Evolutionary conservation across 2,113 vertebrate species (phyloP).

Genomic region (Stegastes partitus): DNA sequence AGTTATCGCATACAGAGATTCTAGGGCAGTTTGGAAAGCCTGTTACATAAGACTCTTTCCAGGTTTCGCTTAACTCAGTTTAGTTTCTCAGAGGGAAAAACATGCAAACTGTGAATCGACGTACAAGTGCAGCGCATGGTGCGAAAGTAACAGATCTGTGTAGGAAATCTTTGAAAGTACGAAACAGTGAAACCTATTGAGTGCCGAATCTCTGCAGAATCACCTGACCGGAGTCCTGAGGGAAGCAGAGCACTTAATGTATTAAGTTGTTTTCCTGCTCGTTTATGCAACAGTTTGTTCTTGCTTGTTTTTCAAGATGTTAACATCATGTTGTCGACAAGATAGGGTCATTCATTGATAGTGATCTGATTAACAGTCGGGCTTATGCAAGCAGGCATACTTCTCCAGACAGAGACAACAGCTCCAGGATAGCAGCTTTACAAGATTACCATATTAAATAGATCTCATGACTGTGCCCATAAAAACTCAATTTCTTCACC

Average conservation of each 20-base stretch:
- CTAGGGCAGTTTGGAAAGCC: constrained; percentile 73
- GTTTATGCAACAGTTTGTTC: constrained; percentile 57
- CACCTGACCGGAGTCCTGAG: constrained; percentile 28
- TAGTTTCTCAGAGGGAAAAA: constrained; percentile 19
- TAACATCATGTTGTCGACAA: constrained; percentile 57
- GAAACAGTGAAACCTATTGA: constrained; percentile 6
- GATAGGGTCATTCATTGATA: constrained; percentile 54
- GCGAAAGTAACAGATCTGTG: neutral
- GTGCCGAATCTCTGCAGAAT: constrained; percentile 23
- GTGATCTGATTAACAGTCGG: constrained; percentile 70
- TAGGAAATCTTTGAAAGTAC: neutral
- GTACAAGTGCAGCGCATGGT: neutral
- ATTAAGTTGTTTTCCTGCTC: constrained; percentile 56
- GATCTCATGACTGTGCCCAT: constrained; percentile 62
- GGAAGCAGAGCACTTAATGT: constrained; percentile 28
- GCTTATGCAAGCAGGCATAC: constrained; percentile 68
- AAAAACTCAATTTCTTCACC: constrained; percentile 53
- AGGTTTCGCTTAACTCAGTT: constrained; percentile 66
- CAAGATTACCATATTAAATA: constrained; percentile 58
- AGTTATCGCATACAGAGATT: constrained; percentile 66
- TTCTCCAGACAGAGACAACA: constrained; percentile 37
- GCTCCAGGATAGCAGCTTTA: constrained; percentile 55
- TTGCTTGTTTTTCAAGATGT: constrained; percentile 61
- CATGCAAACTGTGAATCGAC: constrained; percentile 1
- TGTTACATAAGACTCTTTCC: constrained; percentile 78